Percentiles rank a stretch among this genome's conserved stretches.
Evolutionary conservation across 2,113 vertebrate genomes (phyloP).

Genomic region (Nothobranchius furzeri): DNA sequence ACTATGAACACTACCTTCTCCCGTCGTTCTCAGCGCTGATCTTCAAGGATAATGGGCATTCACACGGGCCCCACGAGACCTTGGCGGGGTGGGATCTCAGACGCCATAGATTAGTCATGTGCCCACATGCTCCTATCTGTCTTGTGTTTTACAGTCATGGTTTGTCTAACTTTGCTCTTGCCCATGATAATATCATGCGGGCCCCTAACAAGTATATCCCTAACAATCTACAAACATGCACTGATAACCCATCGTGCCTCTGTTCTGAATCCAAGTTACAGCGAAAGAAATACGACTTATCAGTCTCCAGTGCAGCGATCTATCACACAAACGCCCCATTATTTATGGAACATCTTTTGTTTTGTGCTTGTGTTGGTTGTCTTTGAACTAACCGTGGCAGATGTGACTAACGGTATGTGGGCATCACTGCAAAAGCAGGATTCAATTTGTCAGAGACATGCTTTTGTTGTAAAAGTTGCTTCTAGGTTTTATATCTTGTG

Average conservation of each 20-base stretch:
- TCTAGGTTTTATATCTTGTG: constrained; percentile 30
- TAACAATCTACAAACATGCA: constrained; percentile 41
- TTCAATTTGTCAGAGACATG: constrained; percentile 59
- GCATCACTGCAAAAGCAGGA: constrained; percentile 47
- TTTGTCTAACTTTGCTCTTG: constrained; percentile 74
- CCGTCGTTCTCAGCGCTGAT: constrained; percentile 46
- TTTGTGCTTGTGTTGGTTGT: constrained; percentile 57
- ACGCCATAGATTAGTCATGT: constrained; percentile 64
- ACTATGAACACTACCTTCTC: constrained; percentile 50
- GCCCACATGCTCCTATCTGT: constrained; percentile 59
- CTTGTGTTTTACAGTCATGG: constrained; percentile 58
- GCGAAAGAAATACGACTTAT: constrained; percentile 60
- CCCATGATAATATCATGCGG: constrained; percentile 51
- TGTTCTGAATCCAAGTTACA: constrained; percentile 57
- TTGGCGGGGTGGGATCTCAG: constrained; percentile 50
- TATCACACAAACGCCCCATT: constrained; percentile 53
- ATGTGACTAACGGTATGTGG: constrained; percentile 61
- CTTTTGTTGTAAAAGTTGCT: constrained; percentile 40
- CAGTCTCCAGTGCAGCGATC: constrained; percentile 63
- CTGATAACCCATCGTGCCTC: constrained; percentile 52
- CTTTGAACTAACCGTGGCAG: constrained; percentile 60
- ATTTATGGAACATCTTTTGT: constrained; percentile 66
- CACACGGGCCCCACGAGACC: constrained; percentile 32
- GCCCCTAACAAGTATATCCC: constrained; percentile 60
- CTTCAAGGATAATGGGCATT: constrained; percentile 55